A percentile compares a stretch with the other conserved stretches of the same genome.
Conservation (phyloP, 2,888 invertebrate species). For the Eupithecia vulgata region DNA sequence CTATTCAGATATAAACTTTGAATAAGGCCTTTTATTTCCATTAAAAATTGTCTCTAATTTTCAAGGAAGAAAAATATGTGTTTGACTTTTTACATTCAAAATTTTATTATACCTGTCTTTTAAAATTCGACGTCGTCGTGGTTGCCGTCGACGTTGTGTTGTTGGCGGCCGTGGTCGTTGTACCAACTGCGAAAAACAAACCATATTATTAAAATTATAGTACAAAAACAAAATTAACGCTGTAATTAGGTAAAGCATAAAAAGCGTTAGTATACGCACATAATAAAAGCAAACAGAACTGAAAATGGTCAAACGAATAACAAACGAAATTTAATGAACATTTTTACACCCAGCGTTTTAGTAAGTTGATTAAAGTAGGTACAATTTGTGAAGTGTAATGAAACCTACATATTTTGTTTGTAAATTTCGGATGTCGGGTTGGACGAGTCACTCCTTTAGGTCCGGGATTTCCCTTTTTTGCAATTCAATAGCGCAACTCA, state of each 20-base stretch:
- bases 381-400: no score
- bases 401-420: neutral
- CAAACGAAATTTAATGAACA: neutral
- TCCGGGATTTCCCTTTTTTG: no score
- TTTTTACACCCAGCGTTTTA: neutral
- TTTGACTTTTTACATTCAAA: no score
- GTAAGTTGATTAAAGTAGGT: neutral
- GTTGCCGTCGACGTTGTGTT: conserved; percentile 77
- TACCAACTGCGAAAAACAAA: conserved; percentile 64
- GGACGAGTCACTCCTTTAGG: no score
- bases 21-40: no score
- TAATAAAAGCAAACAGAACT: conserved; percentile 10
- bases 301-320: neutral
- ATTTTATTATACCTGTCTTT: conserved; percentile 84
- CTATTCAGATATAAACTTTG: no score
- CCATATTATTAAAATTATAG: neutral
- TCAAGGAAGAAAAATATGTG: no score
- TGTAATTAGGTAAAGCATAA: conserved; percentile 3
- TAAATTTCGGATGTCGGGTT: no score
- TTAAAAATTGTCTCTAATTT: no score
- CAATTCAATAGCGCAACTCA: no score
- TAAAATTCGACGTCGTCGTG: conserved; percentile 79
- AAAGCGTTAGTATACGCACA: conserved; percentile 24
- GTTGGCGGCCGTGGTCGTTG: conserved; percentile 76
- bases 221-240: neutral